phyloP scores from a whole-genome alignment of 2,113 vertebrate genomes.

The Catagonus wagneri region DNA sequence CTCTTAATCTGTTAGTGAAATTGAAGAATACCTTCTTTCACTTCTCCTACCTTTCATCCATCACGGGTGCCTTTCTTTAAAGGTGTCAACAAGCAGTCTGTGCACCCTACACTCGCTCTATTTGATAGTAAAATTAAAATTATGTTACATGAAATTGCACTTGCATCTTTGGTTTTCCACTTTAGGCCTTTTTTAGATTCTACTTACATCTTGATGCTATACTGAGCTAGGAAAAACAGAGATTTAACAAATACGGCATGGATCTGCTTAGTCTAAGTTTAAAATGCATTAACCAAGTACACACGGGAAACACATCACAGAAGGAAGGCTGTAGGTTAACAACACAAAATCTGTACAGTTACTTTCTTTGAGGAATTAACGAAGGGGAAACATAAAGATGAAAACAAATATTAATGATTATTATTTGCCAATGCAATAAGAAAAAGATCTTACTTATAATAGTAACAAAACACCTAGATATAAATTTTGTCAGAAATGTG shows the following conservation, averaged over 20 bases:
- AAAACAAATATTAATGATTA: neutral
- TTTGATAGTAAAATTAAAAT: neutral
- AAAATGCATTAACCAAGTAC: neutral
- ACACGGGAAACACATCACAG: neutral
- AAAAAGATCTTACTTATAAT: neutral
- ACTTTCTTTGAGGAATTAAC: neutral
- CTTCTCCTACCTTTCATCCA: neutral
- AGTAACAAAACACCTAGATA: neutral
- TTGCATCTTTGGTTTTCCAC: neutral
- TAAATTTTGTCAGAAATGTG: neutral
- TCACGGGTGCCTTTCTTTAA: neutral
- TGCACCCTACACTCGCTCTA: neutral
- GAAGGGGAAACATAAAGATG: neutral
- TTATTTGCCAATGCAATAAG: neutral
- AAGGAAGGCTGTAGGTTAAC: neutral
- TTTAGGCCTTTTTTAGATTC: neutral
- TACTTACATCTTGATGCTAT: neutral
- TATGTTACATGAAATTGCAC: neutral
- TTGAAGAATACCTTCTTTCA: neutral
- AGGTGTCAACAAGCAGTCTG: neutral
- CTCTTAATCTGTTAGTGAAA: neutral
- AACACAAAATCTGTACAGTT: neutral
- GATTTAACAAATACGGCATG: neutral
- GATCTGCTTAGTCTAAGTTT: neutral
- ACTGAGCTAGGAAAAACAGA: constrained; percentile 5